Percentiles rank a stretch among this genome's conserved stretches.
Evolutionary conservation across 1,140 invertebrate species (phyloP).

Genomic region (Drosophila nannoptera): DNA sequence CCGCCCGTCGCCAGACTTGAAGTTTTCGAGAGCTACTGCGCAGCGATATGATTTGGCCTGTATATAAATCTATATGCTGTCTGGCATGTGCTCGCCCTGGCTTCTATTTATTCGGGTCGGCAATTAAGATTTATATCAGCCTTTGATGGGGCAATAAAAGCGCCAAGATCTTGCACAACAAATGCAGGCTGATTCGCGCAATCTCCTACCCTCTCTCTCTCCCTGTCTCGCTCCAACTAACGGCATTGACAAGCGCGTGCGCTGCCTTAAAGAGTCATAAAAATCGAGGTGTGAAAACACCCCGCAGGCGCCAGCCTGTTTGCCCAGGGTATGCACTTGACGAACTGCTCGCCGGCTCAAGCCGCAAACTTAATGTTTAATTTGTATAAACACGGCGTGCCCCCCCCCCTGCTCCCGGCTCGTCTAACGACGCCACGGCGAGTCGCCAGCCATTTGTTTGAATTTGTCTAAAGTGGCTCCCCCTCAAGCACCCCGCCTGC

Average conservation of each 20-base stretch:
- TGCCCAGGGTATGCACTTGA: constrained; percentile 25
- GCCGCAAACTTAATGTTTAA: constrained; percentile 73
- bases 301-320: not conserved
- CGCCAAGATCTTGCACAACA: constrained; percentile 43
- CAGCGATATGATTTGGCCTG: constrained; percentile 15
- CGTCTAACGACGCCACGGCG: constrained; percentile 31
- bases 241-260: constrained; percentile 54
- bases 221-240: not conserved
- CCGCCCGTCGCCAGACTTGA: constrained; percentile 7
- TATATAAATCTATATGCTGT: not conserved
- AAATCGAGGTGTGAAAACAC: constrained; percentile 67
- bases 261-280: constrained; percentile 71
- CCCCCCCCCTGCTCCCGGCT: not conserved
- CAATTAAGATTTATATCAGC: constrained; percentile 76
- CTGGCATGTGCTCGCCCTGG: constrained; percentile 42
- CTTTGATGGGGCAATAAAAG: constrained; percentile 72
- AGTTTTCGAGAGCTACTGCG: constrained; percentile 20
- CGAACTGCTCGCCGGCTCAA: constrained; percentile 36
- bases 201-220: constrained; percentile 10
- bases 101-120: constrained; percentile 77
- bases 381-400: constrained; percentile 63
- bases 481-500: constrained; percentile 14
- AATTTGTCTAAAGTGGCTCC: constrained; percentile 75
- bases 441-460: constrained; percentile 68
- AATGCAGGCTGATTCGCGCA: constrained; percentile 35